phyloP scores from a whole-genome alignment of 2,113 vertebrate genomes.

The Xenopus borealis region DNA sequence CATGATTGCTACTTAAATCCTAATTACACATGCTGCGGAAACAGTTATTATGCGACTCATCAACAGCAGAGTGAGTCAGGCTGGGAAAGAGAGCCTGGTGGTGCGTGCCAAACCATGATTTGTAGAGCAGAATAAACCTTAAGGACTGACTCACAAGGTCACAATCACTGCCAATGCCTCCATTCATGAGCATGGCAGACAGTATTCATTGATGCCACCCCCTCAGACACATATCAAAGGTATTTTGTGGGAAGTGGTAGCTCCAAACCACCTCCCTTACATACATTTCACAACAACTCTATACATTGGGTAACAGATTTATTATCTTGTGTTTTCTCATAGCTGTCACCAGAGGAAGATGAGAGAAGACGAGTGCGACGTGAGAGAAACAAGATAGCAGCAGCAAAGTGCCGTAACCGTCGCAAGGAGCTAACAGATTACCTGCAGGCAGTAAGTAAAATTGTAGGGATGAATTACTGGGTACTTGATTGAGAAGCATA shows the following conservation, averaged over 20 bases:
- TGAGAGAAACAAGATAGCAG: slow-evolving; percentile 84
- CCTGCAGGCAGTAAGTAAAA: slow-evolving; percentile 71
- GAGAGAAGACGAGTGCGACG: slow-evolving; percentile 77
- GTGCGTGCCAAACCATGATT: slow-evolving; percentile 23
- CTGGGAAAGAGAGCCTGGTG: slow-evolving; percentile 20
- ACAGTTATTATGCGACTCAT: slow-evolving; percentile 40
- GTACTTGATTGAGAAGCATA: too few relatives aligned
- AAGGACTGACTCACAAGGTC: slow-evolving; percentile 36
- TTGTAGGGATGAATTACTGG: too few relatives aligned
- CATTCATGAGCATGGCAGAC: slow-evolving; percentile 20
- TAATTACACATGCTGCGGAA: slow-evolving; percentile 24
- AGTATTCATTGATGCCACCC: background rate
- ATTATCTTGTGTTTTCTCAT: background rate
- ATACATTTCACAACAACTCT: background rate
- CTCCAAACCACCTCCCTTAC: background rate
- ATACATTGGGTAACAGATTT: background rate
- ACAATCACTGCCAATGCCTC: slow-evolving; percentile 36
- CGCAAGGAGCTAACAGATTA: slow-evolving; percentile 79
- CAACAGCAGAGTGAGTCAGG: slow-evolving; percentile 31
- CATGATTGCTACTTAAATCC: background rate
- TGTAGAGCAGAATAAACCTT: slow-evolving; percentile 32
- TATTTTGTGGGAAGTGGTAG: background rate
- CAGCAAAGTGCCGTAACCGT: slow-evolving; percentile 85
- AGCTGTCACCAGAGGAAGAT: slow-evolving; percentile 63
- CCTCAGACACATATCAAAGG: slow-evolving; percentile 3